Percentiles rank a stretch among this genome's conserved stretches.
phyloP scores from a whole-genome alignment of 2,888 invertebrate species.

The Lochmaea capreae region DNA sequence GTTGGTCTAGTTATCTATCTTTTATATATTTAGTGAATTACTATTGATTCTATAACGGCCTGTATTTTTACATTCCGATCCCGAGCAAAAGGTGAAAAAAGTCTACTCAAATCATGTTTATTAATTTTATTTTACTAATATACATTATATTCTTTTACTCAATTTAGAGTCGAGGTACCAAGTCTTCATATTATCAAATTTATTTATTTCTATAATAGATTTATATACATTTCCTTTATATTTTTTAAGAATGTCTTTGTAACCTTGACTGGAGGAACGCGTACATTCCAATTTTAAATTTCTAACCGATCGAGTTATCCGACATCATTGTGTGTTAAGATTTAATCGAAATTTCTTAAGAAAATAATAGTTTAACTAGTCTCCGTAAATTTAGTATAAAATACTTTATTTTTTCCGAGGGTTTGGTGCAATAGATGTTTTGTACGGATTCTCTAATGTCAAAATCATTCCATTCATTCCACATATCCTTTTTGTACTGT shows the following conservation, averaged over 20 bases:
- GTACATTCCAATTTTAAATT: conserved; percentile 43
- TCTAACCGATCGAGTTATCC: conserved; percentile 6
- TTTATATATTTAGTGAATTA: too few relatives aligned
- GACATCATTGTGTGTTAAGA: conserved; percentile 4
- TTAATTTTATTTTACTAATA: conserved; percentile 17
- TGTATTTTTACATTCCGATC: neutral
- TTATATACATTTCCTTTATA: conserved; percentile 4
- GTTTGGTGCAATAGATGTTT: conserved; percentile 52
- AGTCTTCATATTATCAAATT: conserved; percentile 15
- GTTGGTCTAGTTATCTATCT: too few relatives aligned
- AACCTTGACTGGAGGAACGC: conserved; percentile 10
- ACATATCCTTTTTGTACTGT: conserved; percentile 6
- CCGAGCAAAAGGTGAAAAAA: conserved; percentile 8
- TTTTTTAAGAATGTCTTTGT: conserved; percentile 6
- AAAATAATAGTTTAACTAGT: conserved; percentile 23
- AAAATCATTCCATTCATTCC: conserved; percentile 35
- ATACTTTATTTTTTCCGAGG: conserved; percentile 51
- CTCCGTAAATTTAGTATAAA: conserved; percentile 46
- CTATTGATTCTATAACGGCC: neutral
- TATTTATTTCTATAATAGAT: conserved; percentile 22
- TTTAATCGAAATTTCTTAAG: conserved; percentile 25
- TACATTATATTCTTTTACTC: conserved; percentile 13
- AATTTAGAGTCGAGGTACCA: conserved; percentile 8
- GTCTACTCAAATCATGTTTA: conserved; percentile 15
- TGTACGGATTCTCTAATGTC: conserved; percentile 37